Evolutionary conservation across 2,888 invertebrate genomes (phyloP).

Genomic region (Tupiocoris notatus): DNA sequence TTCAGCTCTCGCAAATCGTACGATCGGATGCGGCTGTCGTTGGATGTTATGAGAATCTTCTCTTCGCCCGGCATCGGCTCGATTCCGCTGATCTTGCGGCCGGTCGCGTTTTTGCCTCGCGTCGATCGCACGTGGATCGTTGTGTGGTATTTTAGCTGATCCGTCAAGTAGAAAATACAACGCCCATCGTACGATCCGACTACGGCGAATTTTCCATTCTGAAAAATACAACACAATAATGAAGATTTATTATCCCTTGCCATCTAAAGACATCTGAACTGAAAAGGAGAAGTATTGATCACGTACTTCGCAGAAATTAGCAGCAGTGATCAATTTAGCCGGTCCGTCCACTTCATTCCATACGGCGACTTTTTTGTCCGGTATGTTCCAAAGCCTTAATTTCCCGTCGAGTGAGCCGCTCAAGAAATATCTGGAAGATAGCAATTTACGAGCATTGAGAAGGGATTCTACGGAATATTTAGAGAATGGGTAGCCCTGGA

Average conservation of each 20-base stretch:
- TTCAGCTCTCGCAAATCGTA: conserved; percentile 94
- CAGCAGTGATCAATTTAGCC: conserved; percentile 91
- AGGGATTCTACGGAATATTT: too few species aligned
- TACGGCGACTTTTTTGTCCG: conserved; percentile 96
- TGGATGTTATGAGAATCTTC: conserved; percentile 94
- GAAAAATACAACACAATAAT: conserved; percentile 52
- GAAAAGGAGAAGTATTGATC: neutral
- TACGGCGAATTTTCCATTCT: conserved; percentile 96
- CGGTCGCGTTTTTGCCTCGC: conserved; percentile 91
- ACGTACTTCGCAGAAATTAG: conserved; percentile 75
- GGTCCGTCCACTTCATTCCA: conserved; percentile 98
- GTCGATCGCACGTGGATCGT: conserved; percentile 95
- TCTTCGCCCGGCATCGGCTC: conserved; percentile 95
- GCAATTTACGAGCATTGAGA: too few species aligned
- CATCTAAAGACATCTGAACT: too few species aligned
- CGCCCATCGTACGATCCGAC: conserved; percentile 98
- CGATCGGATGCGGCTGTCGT: conserved; percentile 92
- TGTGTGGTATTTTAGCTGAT: conserved; percentile 93
- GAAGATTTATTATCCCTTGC: neutral
- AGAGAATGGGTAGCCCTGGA: too few species aligned
- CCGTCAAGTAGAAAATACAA: conserved; percentile 94
- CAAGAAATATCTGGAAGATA: conserved; percentile 70
- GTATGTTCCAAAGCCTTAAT: conserved; percentile 97
- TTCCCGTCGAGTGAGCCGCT: conserved; percentile 98
- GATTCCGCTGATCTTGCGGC: conserved; percentile 94